Percentiles rank a stretch among this genome's conserved stretches.
These are phyloP conservation scores for Argyresthia goedartella DNA, from an alignment of 2,888 invertebrate species.

Conservation along the genomic window DNA sequence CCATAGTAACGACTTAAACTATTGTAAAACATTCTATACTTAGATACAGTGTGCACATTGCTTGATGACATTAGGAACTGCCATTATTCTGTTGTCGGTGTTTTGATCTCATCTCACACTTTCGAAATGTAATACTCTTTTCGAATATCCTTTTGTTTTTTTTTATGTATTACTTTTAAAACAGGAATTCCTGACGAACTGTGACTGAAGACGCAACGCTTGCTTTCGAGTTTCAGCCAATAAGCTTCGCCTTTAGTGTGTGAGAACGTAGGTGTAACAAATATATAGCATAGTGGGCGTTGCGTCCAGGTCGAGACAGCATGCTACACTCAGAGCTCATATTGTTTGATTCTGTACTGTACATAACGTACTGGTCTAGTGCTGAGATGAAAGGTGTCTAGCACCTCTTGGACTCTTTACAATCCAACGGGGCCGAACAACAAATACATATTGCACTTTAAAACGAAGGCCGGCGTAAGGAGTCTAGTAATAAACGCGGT, in stretches of 20 bases:
- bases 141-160: slow-evolving; percentile 18
- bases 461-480: slow-evolving; percentile 15
- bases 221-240: background rate
- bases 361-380: slow-evolving; percentile 29
- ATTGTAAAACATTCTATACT: slow-evolving; percentile 10
- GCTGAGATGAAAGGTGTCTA: slow-evolving; percentile 21
- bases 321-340: slow-evolving; percentile 37
- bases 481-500: slow-evolving; percentile 24
- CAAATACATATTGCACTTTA: background rate
- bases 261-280: background rate
- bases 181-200: slow-evolving; percentile 17
- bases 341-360: slow-evolving; percentile 32
- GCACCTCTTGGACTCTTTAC: slow-evolving; percentile 14
- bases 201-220: background rate
- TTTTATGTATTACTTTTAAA: no score
- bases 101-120: slow-evolving; percentile 45
- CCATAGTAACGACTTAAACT: background rate
- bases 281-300: background rate
- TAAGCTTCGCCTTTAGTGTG: background rate
- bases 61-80: slow-evolving; percentile 19
- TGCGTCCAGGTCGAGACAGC: slow-evolving; percentile 18
- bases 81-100: slow-evolving; percentile 34
- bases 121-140: slow-evolving; percentile 27
- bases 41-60: slow-evolving; percentile 28
- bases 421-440: slow-evolving; percentile 12